These are phyloP conservation scores for Aleiodes alternator DNA, from an alignment of 2,888 invertebrate genomes.

Conservation along the genomic window DNA sequence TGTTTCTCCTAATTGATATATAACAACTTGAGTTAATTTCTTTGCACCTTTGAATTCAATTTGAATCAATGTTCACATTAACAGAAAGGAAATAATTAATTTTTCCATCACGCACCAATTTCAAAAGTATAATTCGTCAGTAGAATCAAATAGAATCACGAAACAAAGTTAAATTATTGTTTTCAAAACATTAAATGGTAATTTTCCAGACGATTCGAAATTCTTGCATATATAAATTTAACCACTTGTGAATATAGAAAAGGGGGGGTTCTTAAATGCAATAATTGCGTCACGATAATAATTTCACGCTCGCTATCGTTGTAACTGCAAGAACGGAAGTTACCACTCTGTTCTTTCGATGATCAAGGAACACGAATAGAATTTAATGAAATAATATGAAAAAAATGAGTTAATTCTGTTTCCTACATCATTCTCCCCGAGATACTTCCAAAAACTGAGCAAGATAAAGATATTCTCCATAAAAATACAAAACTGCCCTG, in stretches of 20 bases:
- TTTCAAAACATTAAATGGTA: constrained; percentile 1
- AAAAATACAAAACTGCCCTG: too few relatives aligned
- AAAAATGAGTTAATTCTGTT: not conserved
- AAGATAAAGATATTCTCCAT: too few relatives aligned
- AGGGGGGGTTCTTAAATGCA: constrained; percentile 13
- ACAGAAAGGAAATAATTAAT: too few relatives aligned
- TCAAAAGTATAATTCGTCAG: too few relatives aligned
- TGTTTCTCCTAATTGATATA: too few relatives aligned
- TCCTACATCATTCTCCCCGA: not conserved
- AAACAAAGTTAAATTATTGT: constrained; percentile 1
- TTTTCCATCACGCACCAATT: too few relatives aligned
- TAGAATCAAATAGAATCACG: not conserved
- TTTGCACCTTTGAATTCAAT: too few relatives aligned
- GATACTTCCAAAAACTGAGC: too few relatives aligned
- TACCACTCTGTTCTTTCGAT: constrained; percentile 8
- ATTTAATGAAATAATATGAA: not conserved
- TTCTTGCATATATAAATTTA: not conserved
- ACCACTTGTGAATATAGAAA: not conserved
- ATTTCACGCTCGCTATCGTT: constrained; percentile 37
- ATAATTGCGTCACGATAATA: constrained; percentile 46
- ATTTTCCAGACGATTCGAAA: constrained; percentile 16
- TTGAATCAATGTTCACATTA: too few relatives aligned
- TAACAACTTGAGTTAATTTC: too few relatives aligned
- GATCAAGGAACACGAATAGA: not conserved
- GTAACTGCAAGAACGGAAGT: constrained; percentile 13